phyloP scores from a whole-genome alignment of 2,888 invertebrate species.

The Diarsia rubi region DNA sequence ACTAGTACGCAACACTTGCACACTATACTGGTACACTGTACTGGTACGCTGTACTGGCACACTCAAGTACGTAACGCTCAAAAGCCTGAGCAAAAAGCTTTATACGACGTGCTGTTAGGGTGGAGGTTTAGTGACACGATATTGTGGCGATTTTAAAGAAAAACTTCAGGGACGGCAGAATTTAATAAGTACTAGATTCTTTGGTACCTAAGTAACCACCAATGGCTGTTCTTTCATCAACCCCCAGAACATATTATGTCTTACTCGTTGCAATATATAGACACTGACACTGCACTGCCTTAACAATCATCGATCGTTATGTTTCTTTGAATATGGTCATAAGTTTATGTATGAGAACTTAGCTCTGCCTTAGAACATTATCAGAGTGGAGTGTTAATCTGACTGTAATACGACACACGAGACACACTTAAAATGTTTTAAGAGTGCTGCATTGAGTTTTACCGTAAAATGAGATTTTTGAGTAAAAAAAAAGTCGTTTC shows the following conservation, averaged over 20 bases:
- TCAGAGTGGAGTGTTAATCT: neutral
- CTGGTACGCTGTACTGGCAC: conserved; percentile 20
- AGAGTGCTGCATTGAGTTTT: too few species aligned
- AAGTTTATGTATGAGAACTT: too few species aligned
- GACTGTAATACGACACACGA: neutral
- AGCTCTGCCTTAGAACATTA: neutral
- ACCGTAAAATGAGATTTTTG: too few species aligned
- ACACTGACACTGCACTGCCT: neutral
- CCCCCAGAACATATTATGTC: neutral
- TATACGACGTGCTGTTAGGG: conserved; percentile 57
- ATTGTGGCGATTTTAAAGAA: conserved; percentile 42
- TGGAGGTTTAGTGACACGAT: conserved; percentile 45
- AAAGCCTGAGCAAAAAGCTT: conserved; percentile 81
- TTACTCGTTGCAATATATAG: neutral
- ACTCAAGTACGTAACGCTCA: conserved; percentile 75
- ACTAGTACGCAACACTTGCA: conserved; percentile 43
- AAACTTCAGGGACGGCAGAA: too few species aligned
- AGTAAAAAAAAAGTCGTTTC: too few species aligned
- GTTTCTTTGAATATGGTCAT: too few species aligned
- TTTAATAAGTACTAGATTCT: neutral
- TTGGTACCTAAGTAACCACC: neutral
- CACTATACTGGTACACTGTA: conserved; percentile 25
- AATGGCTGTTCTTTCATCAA: neutral
- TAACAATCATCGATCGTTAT: neutral
- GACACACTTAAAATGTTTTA: too few species aligned